A percentile compares a stretch with the other conserved stretches of the same genome.
These are phyloP conservation scores for Tipula unca DNA, from an alignment of 2,888 invertebrate species.

Conservation along the genomic window DNA sequence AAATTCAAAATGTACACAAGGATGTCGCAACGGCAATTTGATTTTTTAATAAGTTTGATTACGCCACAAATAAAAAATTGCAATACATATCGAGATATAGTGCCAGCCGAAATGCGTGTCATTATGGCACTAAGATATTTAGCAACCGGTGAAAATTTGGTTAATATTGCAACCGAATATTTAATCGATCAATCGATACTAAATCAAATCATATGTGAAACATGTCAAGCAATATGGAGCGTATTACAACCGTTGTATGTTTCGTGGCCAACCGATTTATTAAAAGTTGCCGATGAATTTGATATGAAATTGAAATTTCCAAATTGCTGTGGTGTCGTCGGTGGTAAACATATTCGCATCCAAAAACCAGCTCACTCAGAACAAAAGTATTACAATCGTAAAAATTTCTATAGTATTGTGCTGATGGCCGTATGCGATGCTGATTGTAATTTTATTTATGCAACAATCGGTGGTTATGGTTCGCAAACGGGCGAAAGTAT, in stretches of 20 bases:
- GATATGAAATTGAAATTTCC: slow-evolving; percentile 29
- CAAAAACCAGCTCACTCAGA: slow-evolving; percentile 27
- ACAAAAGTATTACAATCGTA: slow-evolving; percentile 29
- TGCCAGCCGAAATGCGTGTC: slow-evolving; percentile 9
- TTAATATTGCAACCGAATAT: slow-evolving; percentile 1
- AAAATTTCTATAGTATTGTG: slow-evolving; percentile 28
- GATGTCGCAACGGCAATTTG: slow-evolving; percentile 16
- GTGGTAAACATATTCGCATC: slow-evolving; percentile 27
- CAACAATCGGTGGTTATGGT: slow-evolving; percentile 28
- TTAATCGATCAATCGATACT: slow-evolving; percentile 26
- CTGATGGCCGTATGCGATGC: slow-evolving; percentile 28
- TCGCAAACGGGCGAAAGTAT: slow-evolving; percentile 1
- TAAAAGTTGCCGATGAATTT: slow-evolving; percentile 28
- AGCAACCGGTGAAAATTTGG: neutral
- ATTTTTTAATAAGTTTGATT: slow-evolving; percentile 15
- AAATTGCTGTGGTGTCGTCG: slow-evolving; percentile 30
- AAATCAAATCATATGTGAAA: slow-evolving; percentile 25
- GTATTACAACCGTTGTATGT: slow-evolving; percentile 25
- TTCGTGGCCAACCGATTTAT: slow-evolving; percentile 25
- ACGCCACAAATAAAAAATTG: slow-evolving; percentile 18
- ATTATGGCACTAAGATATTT: slow-evolving; percentile 1
- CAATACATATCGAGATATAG: slow-evolving; percentile 14
- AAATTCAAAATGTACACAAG: slow-evolving; percentile 9
- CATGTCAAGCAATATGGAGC: slow-evolving; percentile 27
- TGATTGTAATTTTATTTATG: slow-evolving; percentile 28